Conservation (phyloP, 2,113 vertebrate genomes). For the Isichthys henryi region DNA sequence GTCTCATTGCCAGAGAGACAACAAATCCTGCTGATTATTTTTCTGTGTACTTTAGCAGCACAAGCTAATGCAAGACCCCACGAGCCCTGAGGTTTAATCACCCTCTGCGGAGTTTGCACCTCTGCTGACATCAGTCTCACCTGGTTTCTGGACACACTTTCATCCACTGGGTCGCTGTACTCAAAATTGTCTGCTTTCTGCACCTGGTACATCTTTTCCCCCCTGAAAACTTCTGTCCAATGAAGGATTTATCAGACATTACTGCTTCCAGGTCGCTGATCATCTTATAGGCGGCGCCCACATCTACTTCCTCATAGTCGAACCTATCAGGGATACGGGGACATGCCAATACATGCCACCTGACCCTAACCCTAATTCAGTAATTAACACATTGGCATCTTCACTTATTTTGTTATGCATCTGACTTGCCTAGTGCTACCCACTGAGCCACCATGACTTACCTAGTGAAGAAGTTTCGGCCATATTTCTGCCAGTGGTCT, state of each 20-base stretch:
- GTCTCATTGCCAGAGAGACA: not conserved
- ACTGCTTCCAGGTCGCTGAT: constrained; percentile 84
- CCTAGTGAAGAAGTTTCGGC: constrained; percentile 95
- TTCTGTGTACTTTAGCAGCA: not conserved
- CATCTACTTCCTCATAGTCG: constrained; percentile 87
- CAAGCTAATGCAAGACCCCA: not conserved
- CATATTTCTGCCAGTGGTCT: constrained; percentile 89
- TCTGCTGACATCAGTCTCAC: constrained; percentile 43
- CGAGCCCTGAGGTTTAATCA: not conserved
- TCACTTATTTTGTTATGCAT: not conserved
- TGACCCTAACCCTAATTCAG: not conserved
- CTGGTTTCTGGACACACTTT: constrained; percentile 86
- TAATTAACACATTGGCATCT: not conserved
- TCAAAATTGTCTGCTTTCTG: constrained; percentile 92
- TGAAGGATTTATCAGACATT: constrained; percentile 79
- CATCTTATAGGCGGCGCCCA: constrained; percentile 82
- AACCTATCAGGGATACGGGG: constrained; percentile 60
- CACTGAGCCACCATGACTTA: constrained; percentile 36
- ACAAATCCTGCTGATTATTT: not conserved
- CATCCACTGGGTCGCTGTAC: constrained; percentile 89
- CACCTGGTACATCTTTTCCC: constrained; percentile 82
- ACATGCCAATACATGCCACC: not conserved
- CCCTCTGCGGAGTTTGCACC: not conserved
- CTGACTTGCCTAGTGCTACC: not conserved
- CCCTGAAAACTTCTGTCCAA: constrained; percentile 73